phyloP scores from a whole-genome alignment of 2,888 invertebrate genomes.

The Synergus laeviventris region DNA sequence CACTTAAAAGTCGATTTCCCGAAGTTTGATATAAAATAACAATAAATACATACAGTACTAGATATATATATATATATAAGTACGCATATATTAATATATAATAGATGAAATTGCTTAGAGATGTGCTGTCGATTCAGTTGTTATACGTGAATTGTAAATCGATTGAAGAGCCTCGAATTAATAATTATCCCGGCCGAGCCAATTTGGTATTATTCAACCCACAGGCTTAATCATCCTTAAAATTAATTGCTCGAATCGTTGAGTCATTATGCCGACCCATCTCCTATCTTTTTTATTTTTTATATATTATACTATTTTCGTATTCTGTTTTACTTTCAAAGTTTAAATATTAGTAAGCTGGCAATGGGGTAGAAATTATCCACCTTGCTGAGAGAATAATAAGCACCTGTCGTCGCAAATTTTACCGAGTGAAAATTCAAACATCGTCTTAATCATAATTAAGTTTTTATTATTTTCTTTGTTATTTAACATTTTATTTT shows the following conservation, averaged over 20 bases:
- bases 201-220: conserved; percentile 11
- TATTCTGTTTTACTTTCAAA: background rate
- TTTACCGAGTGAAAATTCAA: background rate
- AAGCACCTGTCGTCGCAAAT: background rate
- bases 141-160: background rate
- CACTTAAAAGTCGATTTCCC: conserved; percentile 9
- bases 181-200: background rate
- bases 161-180: background rate
- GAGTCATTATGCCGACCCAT: background rate
- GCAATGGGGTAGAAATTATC: background rate
- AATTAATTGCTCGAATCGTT: background rate
- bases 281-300: background rate
- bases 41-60: conserved; percentile 21
- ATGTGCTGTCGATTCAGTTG: background rate
- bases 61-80: no score
- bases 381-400: background rate
- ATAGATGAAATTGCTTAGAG: background rate
- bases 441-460: background rate
- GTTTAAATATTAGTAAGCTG: background rate
- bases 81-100: background rate
- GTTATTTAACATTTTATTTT: no score
- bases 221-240: background rate
- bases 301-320: background rate
- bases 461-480: no score
- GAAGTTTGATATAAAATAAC: conserved; percentile 29